Base-by-base conservation (phyloP, 2,888 invertebrate genomes). In the Drosophila diplacantha region DNA sequence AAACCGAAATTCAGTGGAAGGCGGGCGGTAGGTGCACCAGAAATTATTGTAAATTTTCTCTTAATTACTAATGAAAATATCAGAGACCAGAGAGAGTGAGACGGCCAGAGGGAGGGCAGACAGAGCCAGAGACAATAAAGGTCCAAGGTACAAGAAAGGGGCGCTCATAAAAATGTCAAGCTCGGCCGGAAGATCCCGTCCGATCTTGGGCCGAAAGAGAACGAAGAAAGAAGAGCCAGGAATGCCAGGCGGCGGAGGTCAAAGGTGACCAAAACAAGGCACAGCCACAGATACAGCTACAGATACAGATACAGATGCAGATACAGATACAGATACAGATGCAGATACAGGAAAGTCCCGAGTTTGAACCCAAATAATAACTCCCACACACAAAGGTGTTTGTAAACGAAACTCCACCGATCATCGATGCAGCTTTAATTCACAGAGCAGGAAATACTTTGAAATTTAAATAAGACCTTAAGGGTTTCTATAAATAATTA, bases 21-120 rank as follows among this genome's bases (percentile, higher is more conserved):
- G 26, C 8, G 29, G 38, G 35, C 14, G 46, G 38, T 49, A 61
- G 56, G 46, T 58, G 78, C 61, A 62, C 32, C 66, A 65, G 74
- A 81, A 81, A 79, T 73, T 80, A 82, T 78, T 78, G 74, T 82
- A 78, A 81, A 80, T 81, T 77, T 81, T 74, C 74, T 41, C 80
- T 78, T 78, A 82, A 78, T 81, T 78, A 80, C 81, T 58, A 73
- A 78, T 78, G 79, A 71, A 77, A 78, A 81, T 81, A 80, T 81
- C 78, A 78, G 73, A 64, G 66, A 24, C 24, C 8, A 35, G n/a
- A 24, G n/a, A 11, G 16, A 26, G 43, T 12, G 26, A 16, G 11
- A 46, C 1, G 20, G 34, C 32, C 1, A 22, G 22, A 26, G 12
- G 39, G 24, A 47, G 20, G 18, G 16, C 18, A 18, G 31, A 16